Evolutionary conservation across 2,797 vertebrate species (phyloP).

Genomic region (Halcyon chelicuti): DNA sequence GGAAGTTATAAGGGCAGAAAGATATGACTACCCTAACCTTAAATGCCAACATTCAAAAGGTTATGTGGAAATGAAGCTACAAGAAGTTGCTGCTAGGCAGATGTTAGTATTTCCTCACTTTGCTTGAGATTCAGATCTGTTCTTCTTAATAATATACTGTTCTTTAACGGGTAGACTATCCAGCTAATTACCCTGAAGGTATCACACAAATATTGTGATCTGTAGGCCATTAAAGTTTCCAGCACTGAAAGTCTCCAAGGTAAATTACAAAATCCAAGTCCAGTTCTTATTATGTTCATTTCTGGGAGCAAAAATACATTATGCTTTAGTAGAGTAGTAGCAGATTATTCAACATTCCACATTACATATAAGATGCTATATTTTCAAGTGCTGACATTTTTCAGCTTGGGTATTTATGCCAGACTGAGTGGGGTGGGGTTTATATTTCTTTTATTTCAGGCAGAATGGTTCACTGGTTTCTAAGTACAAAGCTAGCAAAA

Average conservation of each 20-base stretch:
- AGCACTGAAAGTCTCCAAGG: neutral
- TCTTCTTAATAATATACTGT: neutral
- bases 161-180: neutral
- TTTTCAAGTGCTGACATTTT: neutral
- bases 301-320: neutral
- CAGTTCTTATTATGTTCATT: neutral
- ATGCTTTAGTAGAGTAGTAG: neutral
- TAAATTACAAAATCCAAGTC: neutral
- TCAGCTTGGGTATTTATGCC: neutral
- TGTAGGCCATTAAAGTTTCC: neutral
- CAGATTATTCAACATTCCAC: neutral
- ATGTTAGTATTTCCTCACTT: neutral
- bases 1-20: conserved; percentile 18
- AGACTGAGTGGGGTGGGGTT: neutral
- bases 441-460: neutral
- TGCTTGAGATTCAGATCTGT: neutral
- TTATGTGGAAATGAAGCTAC: neutral
- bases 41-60: neutral
- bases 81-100: neutral
- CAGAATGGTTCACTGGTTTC: neutral
- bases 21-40: neutral
- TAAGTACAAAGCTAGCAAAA: neutral
- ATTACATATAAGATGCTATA: neutral
- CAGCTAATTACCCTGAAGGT: conserved; percentile 2
- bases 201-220: neutral